These are phyloP conservation scores for Chrysolina oricalcia DNA, from an alignment of 2,888 invertebrate genomes.

Conservation along the genomic window DNA sequence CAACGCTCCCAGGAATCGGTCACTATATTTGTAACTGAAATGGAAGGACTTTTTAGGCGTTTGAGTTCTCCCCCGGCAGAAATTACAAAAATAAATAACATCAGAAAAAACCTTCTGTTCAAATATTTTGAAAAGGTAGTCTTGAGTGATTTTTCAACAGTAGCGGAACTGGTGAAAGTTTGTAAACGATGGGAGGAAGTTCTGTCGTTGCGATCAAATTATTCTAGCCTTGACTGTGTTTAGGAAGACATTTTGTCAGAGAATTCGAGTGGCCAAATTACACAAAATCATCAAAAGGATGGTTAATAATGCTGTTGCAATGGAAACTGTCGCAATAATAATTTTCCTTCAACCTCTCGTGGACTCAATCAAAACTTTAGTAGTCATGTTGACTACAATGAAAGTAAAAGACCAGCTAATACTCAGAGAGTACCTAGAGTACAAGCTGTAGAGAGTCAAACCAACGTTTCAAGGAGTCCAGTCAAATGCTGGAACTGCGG, in stretches of 20 bases:
- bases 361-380: too few relatives aligned
- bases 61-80: not conserved
- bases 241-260: too few relatives aligned
- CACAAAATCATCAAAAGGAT: too few relatives aligned
- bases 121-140: not conserved
- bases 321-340: too few relatives aligned
- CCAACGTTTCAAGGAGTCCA: not conserved
- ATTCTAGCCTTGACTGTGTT: too few relatives aligned
- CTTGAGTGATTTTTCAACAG: not conserved
- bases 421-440: too few relatives aligned
- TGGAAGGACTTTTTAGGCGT: not conserved
- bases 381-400: too few relatives aligned
- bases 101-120: not conserved
- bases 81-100: slow-evolving; percentile 10
- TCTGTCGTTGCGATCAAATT: not conserved
- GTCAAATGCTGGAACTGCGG: not conserved
- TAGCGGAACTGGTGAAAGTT: not conserved
- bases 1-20: not conserved
- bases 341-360: too few relatives aligned
- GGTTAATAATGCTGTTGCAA: too few relatives aligned
- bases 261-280: too few relatives aligned
- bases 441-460: too few relatives aligned
- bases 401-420: too few relatives aligned
- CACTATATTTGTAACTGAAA: not conserved
- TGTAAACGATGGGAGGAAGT: slow-evolving; percentile 11